Percentiles rank a stretch among this genome's conserved stretches.
These are phyloP conservation scores for Hypercompe scribonia DNA, from an alignment of 2,888 invertebrate genomes.

Conservation along the genomic window DNA sequence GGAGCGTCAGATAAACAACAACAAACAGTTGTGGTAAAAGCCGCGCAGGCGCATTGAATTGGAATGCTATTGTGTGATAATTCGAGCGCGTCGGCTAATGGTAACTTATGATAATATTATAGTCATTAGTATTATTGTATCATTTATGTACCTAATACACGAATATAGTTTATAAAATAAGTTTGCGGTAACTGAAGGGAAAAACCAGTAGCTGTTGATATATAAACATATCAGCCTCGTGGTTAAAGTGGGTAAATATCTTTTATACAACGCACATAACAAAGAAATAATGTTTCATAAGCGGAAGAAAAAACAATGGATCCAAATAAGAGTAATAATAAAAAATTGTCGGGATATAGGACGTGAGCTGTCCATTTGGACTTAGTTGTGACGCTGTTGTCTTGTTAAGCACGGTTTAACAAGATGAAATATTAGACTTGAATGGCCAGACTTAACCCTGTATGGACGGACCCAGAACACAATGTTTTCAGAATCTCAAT, in stretches of 20 bases:
- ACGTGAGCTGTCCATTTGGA: too few species aligned
- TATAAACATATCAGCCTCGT: neutral
- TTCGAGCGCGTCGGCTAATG: slow-evolving; percentile 27
- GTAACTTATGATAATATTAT: neutral
- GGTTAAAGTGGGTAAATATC: neutral
- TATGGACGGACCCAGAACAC: too few species aligned
- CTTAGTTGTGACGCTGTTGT: too few species aligned
- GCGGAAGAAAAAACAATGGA: neutral
- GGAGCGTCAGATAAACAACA: neutral
- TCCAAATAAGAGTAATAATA: too few species aligned
- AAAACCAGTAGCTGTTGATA: neutral
- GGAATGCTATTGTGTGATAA: slow-evolving; percentile 71
- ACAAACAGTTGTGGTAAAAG: slow-evolving; percentile 1
- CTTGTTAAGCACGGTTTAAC: too few species aligned
- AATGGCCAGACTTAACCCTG: too few species aligned
- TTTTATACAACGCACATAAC: neutral
- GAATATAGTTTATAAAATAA: neutral
- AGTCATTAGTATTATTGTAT: neutral
- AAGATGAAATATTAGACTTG: too few species aligned
- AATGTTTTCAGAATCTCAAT: too few species aligned
- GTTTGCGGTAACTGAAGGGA: neutral
- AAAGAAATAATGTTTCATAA: neutral
- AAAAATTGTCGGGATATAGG: too few species aligned
- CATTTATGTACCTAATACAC: neutral
- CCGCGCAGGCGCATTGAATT: neutral